Conservation (phyloP, 2,113 vertebrate genomes). For the Pteropus alecto region DNA sequence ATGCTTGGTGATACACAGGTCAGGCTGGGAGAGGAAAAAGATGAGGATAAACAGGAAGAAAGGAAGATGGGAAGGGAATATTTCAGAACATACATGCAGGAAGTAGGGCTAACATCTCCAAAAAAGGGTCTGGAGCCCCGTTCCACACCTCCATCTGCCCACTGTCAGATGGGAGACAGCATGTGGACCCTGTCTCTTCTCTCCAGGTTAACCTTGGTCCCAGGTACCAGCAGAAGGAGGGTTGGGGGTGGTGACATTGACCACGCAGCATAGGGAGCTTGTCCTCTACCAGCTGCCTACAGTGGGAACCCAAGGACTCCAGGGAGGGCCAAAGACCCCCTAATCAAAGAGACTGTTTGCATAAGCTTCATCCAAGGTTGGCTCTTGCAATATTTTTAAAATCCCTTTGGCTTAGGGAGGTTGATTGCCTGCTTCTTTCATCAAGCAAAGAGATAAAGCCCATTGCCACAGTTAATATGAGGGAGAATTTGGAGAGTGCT, state of each 20-base stretch:
- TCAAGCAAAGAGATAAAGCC: not conserved
- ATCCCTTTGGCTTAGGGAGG: not conserved
- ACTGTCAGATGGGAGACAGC: not conserved
- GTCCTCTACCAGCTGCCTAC: not conserved
- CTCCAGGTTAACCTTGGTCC: not conserved
- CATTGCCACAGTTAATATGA: not conserved
- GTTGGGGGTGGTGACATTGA: accelerated
- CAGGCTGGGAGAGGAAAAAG: not conserved
- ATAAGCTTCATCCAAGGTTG: not conserved
- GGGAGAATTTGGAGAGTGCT: not conserved
- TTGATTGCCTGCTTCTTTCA: not conserved
- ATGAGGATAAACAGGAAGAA: not conserved
- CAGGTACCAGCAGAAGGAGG: not conserved
- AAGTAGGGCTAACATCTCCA: not conserved
- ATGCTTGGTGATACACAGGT: not conserved
- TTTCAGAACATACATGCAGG: not conserved
- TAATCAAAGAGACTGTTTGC: not conserved
- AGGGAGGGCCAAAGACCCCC: not conserved
- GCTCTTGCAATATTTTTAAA: not conserved
- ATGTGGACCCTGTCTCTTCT: not conserved
- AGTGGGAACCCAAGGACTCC: not conserved
- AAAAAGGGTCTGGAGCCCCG: not conserved
- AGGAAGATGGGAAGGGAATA: not conserved
- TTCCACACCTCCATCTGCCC: not conserved
- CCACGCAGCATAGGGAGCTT: not conserved